Conservation (phyloP, 2,113 vertebrate species). For the Tragelaphus scriptus region DNA sequence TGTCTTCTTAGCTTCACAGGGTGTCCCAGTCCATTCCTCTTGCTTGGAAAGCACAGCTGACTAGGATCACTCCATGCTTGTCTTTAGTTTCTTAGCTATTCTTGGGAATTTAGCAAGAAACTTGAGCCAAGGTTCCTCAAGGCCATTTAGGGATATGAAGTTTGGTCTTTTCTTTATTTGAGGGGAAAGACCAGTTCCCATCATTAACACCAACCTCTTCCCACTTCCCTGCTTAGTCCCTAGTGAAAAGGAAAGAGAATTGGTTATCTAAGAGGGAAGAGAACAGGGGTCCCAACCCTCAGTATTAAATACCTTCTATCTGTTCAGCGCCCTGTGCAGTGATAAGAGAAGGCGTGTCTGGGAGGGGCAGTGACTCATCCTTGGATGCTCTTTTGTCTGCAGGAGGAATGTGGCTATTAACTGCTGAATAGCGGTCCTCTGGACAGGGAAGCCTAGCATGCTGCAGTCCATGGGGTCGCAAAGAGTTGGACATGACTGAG, state of each 20-base stretch:
- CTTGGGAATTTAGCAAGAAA: constrained; percentile 48
- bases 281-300: not conserved
- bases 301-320: constrained; percentile 35
- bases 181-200: not conserved
- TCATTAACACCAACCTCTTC: not conserved
- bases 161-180: not conserved
- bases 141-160: not conserved
- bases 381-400: constrained; percentile 33
- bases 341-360: constrained; percentile 21
- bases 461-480: not conserved
- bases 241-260: not conserved
- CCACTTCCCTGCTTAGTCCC: not conserved
- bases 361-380: not conserved
- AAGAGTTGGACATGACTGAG: not conserved
- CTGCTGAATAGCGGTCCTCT: not conserved
- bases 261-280: not conserved
- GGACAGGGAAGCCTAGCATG: not conserved
- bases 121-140: constrained; percentile 9
- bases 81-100: constrained; percentile 8
- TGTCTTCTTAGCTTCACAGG: not conserved
- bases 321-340: constrained; percentile 8
- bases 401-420: constrained; percentile 38
- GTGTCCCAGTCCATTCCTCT: not conserved
- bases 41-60: not conserved
- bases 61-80: not conserved